A percentile compares a stretch with the other conserved stretches of the same genome.
phyloP scores from a whole-genome alignment of 2,113 vertebrate species.

The Ophiodon elongatus region DNA sequence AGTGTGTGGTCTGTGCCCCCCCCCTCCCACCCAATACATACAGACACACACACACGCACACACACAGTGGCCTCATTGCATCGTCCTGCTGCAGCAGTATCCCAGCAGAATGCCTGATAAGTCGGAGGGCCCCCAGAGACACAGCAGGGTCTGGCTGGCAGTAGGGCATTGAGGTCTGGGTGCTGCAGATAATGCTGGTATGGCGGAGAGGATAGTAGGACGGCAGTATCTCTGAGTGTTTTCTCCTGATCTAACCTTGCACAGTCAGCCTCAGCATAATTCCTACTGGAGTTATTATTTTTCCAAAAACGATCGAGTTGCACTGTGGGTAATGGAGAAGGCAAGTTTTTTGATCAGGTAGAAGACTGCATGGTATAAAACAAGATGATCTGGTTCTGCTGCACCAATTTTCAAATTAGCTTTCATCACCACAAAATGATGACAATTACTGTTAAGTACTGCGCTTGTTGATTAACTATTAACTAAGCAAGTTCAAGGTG shows the following conservation, averaged over 20 bases:
- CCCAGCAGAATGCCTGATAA: constrained; percentile 70
- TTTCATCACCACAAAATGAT: not conserved
- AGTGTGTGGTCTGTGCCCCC: constrained; percentile 34
- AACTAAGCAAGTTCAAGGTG: no score
- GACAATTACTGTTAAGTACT: not conserved
- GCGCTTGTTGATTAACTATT: not conserved
- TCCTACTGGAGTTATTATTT: not conserved
- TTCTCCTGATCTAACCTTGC: constrained; percentile 13
- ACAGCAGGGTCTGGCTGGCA: constrained; percentile 54
- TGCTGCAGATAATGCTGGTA: constrained; percentile 60
- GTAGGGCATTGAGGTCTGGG: constrained; percentile 44
- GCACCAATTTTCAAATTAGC: not conserved
- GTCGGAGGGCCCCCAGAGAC: constrained; percentile 56
- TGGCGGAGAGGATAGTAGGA: constrained; percentile 18
- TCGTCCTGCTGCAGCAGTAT: constrained; percentile 60
- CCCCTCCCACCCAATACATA: not conserved
- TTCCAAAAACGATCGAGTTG: not conserved
- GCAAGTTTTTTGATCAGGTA: not conserved
- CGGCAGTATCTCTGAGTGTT: constrained; percentile 18
- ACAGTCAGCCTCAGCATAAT: not conserved
- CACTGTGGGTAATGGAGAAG: not conserved
- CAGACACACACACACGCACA: constrained; percentile 12
- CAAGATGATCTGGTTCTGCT: not conserved
- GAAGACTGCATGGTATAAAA: not conserved
- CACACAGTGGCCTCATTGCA: constrained; percentile 37